Evolutionary conservation across 2,113 vertebrate species (phyloP).

Genomic region (Rhea americana): DNA sequence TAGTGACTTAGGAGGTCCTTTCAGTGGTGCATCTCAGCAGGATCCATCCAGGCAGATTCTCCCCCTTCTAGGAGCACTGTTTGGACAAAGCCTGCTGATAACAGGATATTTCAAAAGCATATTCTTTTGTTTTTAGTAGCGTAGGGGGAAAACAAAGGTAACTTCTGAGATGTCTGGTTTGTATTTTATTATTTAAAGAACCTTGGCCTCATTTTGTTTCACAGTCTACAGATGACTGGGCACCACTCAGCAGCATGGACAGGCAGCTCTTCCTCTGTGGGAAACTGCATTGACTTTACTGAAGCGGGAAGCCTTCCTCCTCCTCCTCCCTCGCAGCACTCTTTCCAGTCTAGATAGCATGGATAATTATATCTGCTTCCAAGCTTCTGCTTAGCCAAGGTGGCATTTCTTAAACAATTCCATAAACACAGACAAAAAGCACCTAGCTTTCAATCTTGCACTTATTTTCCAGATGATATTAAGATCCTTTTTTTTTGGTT

Average conservation of each 20-base stretch:
- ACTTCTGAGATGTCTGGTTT: not conserved
- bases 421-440: constrained; percentile 24
- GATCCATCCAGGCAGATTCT: not conserved
- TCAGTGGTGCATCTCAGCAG: not conserved
- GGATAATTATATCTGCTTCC: constrained; percentile 41
- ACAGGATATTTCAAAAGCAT: not conserved
- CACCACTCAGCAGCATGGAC: not conserved
- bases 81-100: not conserved
- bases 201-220: not conserved
- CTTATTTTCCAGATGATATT: constrained; percentile 19
- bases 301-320: constrained; percentile 11
- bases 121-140: not conserved
- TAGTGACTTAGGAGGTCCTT: not conserved
- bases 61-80: not conserved
- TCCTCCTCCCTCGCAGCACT: not conserved
- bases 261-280: not conserved
- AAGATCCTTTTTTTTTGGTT: constrained; percentile 14
- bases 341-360: constrained; percentile 49
- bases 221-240: not conserved
- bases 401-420: constrained; percentile 51
- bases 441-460: not conserved
- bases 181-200: not conserved
- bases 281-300: not conserved
- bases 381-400: constrained; percentile 35
- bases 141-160: not conserved